These are phyloP conservation scores for Wasmannia auropunctata DNA, from an alignment of 1,140 invertebrate species.

Conservation along the genomic window DNA sequence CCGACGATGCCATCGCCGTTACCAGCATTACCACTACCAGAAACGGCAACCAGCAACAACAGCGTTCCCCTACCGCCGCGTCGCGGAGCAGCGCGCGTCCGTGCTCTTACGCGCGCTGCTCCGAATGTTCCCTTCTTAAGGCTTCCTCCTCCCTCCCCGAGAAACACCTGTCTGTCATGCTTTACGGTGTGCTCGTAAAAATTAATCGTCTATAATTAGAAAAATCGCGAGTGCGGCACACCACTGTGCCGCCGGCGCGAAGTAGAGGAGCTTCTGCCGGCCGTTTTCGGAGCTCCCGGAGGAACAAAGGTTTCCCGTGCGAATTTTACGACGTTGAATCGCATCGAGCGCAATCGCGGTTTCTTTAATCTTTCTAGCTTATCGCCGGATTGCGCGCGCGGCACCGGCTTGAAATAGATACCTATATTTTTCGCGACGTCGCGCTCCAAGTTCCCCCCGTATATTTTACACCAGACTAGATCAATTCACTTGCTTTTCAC, in stretches of 20 bases:
- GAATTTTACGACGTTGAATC: conserved; percentile 21
- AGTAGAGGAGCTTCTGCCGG: background rate
- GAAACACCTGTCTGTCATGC: conserved; percentile 78
- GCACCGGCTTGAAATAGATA: background rate
- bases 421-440: background rate
- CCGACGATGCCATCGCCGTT: conserved; percentile 69
- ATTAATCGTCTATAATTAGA: conserved; percentile 80
- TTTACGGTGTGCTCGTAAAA: conserved; percentile 78
- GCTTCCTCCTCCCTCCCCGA: conserved; percentile 18
- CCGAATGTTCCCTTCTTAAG: conserved; percentile 1
- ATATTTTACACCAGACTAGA: background rate
- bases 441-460: background rate
- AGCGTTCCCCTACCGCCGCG: conserved; percentile 4
- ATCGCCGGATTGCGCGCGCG: background rate
- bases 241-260: background rate
- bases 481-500: background rate
- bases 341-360: background rate
- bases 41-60: conserved; percentile 25
- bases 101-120: conserved; percentile 21
- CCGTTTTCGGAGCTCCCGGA: conserved; percentile 33
- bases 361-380: background rate
- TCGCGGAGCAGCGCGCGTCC: too few species aligned
- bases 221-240: conserved; percentile 67
- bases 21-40: conserved; percentile 66
- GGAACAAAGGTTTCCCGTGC: conserved; percentile 21